These are phyloP conservation scores for Bembecia ichneumoniformis DNA, from an alignment of 2,888 invertebrate species.

Conservation along the genomic window DNA sequence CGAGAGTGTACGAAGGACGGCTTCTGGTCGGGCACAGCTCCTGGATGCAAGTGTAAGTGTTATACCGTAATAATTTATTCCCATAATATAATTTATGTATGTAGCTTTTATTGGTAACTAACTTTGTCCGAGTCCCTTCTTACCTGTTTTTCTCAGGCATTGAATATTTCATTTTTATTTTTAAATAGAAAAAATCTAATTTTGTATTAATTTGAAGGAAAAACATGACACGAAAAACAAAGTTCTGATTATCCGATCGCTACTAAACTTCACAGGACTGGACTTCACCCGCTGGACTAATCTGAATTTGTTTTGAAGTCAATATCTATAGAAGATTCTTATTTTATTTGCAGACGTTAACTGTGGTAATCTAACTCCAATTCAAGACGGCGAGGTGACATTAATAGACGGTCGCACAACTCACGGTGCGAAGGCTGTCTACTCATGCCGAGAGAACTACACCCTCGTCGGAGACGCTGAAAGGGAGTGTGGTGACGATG, in stretches of 20 bases:
- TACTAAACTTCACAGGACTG: no score
- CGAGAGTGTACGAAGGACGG: slow-evolving; percentile 82
- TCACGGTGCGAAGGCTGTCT: slow-evolving; percentile 81
- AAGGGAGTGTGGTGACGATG: slow-evolving; percentile 80
- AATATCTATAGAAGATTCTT: no score
- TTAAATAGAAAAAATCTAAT: no score
- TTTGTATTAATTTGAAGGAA: no score
- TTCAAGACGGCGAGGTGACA: slow-evolving; percentile 81
- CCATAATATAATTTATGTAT: no score
- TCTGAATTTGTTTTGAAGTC: no score
- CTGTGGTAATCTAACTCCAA: slow-evolving; percentile 78
- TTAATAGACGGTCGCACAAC: slow-evolving; percentile 82
- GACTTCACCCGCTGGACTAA: no score
- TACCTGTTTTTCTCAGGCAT: not conserved
- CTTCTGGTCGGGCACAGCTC: slow-evolving; percentile 87
- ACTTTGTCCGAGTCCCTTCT: not conserved
- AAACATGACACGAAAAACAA: no score
- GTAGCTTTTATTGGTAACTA: no score
- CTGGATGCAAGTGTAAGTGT: slow-evolving; percentile 87
- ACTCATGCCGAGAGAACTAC: slow-evolving; percentile 87
- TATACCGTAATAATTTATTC: no score
- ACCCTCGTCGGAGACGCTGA: slow-evolving; percentile 83
- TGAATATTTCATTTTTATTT: no score
- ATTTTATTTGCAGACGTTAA: slow-evolving; percentile 76
- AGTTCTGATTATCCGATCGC: no score